Conservation (phyloP, 2,797 vertebrate genomes). For the Micropoecilia bifurca region DNA sequence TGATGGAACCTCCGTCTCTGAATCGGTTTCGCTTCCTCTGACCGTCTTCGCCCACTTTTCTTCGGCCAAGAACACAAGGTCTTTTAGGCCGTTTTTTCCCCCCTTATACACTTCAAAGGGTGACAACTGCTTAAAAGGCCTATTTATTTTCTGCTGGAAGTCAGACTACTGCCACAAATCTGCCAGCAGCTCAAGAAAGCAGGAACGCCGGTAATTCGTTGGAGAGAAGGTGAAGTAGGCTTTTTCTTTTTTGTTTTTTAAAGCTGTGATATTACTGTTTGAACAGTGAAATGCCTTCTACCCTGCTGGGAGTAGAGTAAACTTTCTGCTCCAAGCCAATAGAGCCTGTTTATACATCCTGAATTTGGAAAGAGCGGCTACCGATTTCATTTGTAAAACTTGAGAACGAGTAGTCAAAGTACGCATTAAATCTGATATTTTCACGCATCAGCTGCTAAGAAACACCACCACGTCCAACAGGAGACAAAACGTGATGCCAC, state of each 20-base stretch:
- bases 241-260: neutral
- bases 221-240: conserved; percentile 32
- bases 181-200: conserved; percentile 54
- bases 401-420: neutral
- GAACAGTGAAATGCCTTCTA: conserved; percentile 35
- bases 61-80: conserved; percentile 1
- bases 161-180: conserved; percentile 30
- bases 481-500: neutral
- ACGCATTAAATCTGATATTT: neutral
- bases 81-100: conserved; percentile 1
- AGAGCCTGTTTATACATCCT: conserved; percentile 19
- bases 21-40: conserved; percentile 6
- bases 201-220: conserved; percentile 47
- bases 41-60: conserved; percentile 2
- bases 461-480: neutral
- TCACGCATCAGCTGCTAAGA: neutral
- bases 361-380: neutral
- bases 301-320: conserved; percentile 7
- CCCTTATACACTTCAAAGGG: conserved; percentile 9
- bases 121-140: conserved; percentile 37
- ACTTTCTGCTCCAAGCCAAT: conserved; percentile 24
- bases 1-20: conserved; percentile 30
- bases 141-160: conserved; percentile 48
- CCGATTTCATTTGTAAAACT: neutral
- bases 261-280: conserved; percentile 29